phyloP scores from a whole-genome alignment of 2,113 vertebrate species.

The Gavialis gangeticus region DNA sequence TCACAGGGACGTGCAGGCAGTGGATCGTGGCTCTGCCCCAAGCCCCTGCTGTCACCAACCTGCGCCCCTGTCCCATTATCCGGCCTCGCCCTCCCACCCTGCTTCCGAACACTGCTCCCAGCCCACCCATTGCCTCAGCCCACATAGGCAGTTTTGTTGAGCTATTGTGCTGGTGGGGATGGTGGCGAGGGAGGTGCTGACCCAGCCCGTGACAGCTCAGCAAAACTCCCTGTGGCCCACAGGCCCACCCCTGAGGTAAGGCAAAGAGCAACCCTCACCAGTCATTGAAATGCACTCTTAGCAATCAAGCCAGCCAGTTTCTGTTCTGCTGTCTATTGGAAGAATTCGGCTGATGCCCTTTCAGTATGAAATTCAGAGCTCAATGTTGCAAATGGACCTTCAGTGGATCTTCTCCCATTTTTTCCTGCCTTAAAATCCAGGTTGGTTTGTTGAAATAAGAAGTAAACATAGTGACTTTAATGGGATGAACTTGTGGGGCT shows the following conservation, averaged over 20 bases:
- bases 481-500: slow-evolving; percentile 56
- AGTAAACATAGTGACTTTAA: slow-evolving; percentile 74
- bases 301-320: neutral
- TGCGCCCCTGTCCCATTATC: too few relatives aligned
- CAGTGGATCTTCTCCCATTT: neutral
- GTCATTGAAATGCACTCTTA: neutral
- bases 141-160: too few relatives aligned
- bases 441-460: slow-evolving; percentile 75
- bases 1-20: too few relatives aligned
- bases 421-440: slow-evolving; percentile 56
- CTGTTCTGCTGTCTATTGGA: neutral
- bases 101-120: too few relatives aligned
- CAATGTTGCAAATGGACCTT: neutral
- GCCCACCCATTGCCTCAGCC: too few relatives aligned
- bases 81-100: too few relatives aligned
- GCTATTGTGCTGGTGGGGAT: too few relatives aligned
- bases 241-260: neutral
- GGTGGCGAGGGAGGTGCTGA: too few relatives aligned
- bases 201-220: too few relatives aligned
- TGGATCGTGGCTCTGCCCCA: too few relatives aligned
- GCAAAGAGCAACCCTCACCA: neutral
- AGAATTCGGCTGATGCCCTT: neutral
- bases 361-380: neutral
- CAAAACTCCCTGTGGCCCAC: too few relatives aligned
- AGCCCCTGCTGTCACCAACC: too few relatives aligned